Base-by-base conservation (phyloP, 1,140 invertebrate genomes). In the Leguminivora glycinivorella region DNA sequence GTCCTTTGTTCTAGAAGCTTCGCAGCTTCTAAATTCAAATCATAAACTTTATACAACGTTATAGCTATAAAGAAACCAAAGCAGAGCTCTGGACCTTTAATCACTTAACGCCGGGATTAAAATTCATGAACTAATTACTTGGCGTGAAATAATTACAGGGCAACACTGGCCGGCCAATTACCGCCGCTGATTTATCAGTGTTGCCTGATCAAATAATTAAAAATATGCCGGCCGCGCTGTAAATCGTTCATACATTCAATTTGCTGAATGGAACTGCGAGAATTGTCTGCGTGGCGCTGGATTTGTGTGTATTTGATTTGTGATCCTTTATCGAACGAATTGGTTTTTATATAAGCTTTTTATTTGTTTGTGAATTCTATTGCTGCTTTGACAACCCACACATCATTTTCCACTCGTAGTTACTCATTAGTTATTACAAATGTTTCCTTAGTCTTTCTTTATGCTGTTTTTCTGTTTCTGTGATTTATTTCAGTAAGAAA, bases 201-300 rank as follows among this genome's bases (percentile, higher is more conserved):
- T 75, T 79, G 81, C 77, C 80, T 83, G 84, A 91, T 89, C 86
- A 91, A 91, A 91, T 89, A 89, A 91, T 89, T 89, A 89, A 91
- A 89, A 89, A 88, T 79, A 77, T 81, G 73, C 79, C 75, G 70
- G 73, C 60, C 74, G 79, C 47, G 67, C 72, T 74, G 76, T 84
- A 86, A 86, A 86, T 86, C 72, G 73, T 68, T 22, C 47, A 52
- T n/a, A 52, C 74, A 81, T 89, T 85, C 83, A 87, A 87, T 89
- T 85, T 89, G 75, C 83, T 72, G 76, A 79, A 82, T 80, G 78
- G 75, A 85, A 78, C 6, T 63, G 58, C 25, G 10, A 9, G 47
- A 7, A 52, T 52, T 52, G 47, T 52, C 47, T 22, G 47, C 14
- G 22, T 19, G 47, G 17, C 10, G 43, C 43, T 22, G 47, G 47